Conservation (phyloP, 2,797 vertebrate genomes). For the Oreonectes daqikongensis region DNA sequence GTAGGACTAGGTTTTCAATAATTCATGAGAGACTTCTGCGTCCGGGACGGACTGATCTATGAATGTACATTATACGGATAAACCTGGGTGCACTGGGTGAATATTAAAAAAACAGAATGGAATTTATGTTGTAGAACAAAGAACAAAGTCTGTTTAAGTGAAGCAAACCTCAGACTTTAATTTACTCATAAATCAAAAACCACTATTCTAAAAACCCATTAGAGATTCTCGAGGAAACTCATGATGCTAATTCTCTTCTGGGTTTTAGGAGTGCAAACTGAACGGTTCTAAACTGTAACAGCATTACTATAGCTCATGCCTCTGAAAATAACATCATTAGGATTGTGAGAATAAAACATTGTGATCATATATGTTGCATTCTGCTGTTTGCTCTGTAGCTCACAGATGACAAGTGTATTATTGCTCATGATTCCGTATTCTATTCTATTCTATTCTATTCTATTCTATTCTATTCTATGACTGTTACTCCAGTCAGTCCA, state of each 20-base stretch:
- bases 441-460: too few species aligned
- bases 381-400: not conserved
- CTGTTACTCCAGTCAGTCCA: not conserved
- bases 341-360: not conserved
- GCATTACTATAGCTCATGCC: not conserved
- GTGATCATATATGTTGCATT: not conserved
- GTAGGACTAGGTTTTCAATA: not conserved
- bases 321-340: not conserved
- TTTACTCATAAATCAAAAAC: conserved; percentile 6
- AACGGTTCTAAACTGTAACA: not conserved
- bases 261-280: not conserved
- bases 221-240: not conserved
- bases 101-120: not conserved
- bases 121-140: conserved; percentile 1
- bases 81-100: not conserved
- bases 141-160: not conserved
- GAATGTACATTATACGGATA: not conserved
- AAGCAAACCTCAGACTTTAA: not conserved
- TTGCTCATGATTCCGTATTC: not conserved
- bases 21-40: not conserved
- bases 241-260: not conserved
- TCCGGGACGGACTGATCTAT: not conserved
- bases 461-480: too few species aligned
- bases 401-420: not conserved
- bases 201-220: not conserved